Conservation (phyloP, 2,888 invertebrate species). For the Anagyrus pseudococci region DNA sequence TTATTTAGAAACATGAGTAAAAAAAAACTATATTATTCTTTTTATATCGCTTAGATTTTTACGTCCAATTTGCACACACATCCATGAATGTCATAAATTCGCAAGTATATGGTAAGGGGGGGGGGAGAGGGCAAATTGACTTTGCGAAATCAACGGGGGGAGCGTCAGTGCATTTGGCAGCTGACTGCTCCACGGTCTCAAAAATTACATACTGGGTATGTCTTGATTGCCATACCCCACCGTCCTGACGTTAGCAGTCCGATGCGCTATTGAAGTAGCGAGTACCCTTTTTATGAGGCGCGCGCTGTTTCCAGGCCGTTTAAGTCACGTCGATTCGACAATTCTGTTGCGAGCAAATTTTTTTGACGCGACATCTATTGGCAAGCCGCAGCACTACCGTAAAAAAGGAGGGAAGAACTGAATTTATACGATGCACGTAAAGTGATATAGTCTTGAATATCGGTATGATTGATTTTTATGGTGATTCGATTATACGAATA, state of each 20-base stretch:
- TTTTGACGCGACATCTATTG: constrained; percentile 12
- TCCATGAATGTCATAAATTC: too few relatives aligned
- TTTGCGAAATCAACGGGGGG: too few relatives aligned
- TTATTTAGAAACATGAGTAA: too few relatives aligned
- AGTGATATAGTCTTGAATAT: too few relatives aligned
- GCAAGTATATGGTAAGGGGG: too few relatives aligned
- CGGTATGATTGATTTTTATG: too few relatives aligned
- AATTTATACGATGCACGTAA: too few relatives aligned
- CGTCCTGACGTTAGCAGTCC: constrained; percentile 59
- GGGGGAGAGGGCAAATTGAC: too few relatives aligned
- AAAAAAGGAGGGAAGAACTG: constrained; percentile 1
- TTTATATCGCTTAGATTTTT: too few relatives aligned
- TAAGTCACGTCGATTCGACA: background rate
- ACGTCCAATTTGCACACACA: too few relatives aligned
- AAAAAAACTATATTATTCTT: too few relatives aligned
- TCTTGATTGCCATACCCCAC: constrained; percentile 87
- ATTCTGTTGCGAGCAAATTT: constrained; percentile 1
- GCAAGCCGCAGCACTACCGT: background rate
- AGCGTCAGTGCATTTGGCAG: constrained; percentile 75
- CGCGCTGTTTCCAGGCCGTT: background rate
- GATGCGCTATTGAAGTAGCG: constrained; percentile 75
- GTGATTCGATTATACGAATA: too few relatives aligned
- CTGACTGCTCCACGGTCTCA: constrained; percentile 74
- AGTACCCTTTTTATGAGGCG: constrained; percentile 59
- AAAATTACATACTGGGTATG: constrained; percentile 87